These are phyloP conservation scores for Caenorhabditis drosophilae DNA, from an alignment of 2,888 invertebrate genomes.

Conservation along the genomic window DNA sequence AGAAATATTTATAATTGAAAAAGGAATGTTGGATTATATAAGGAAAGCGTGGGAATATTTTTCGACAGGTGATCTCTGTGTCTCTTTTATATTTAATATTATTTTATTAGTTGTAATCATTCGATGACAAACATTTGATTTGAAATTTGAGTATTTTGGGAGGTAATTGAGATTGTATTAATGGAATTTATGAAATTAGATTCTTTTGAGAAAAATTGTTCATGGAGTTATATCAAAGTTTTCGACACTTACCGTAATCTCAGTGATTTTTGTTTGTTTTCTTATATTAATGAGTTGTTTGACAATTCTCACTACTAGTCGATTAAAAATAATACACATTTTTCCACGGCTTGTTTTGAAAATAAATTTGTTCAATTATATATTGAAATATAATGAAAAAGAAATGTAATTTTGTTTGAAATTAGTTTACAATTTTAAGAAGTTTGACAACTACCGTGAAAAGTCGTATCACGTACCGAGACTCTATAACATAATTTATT, in stretches of 20 bases:
- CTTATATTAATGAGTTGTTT: too few species aligned
- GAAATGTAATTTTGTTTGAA: too few species aligned
- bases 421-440: too few species aligned
- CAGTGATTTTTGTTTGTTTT: too few species aligned
- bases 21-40: conserved; percentile 22
- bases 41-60: conserved; percentile 34
- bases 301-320: too few species aligned
- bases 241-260: too few species aligned
- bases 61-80: conserved; percentile 25
- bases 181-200: conserved; percentile 40
- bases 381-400: conserved; percentile 1
- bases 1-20: background rate
- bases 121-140: conserved; percentile 8
- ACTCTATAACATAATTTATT: too few species aligned
- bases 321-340: conserved; percentile 28
- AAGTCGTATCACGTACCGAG: too few species aligned
- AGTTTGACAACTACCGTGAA: too few species aligned
- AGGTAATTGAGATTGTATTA: conserved; percentile 32
- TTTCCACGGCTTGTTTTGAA: conserved; percentile 34
- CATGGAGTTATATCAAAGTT: too few species aligned
- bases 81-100: conserved; percentile 7
- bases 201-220: conserved; percentile 34
- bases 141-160: conserved; percentile 33
- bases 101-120: too few species aligned
- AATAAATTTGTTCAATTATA: conserved; percentile 12